Evolutionary conservation across 2,888 invertebrate genomes (phyloP), one percentile per base, ranked within the genome.

Genomic region (Hipparchia sbordonii): DNA sequence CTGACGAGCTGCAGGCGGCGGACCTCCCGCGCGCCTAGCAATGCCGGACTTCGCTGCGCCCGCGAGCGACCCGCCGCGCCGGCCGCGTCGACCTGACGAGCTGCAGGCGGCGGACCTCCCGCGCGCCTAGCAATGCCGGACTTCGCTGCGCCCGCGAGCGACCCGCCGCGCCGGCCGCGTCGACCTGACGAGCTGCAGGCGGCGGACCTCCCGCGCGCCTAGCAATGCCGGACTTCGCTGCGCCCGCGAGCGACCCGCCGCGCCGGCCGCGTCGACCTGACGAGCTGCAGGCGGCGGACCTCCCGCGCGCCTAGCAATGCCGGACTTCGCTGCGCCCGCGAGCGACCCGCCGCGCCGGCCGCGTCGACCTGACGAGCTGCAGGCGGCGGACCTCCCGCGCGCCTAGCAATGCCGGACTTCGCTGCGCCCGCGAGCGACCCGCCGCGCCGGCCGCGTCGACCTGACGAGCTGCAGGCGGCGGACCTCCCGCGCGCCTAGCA

Each of bases 21-120:
- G 97, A 97, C 1, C 96, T 96, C 85, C 93, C 96, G 80, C 94
- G 97, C 81, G 98, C 23, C 23, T 23, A 23, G 98, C 77, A 98
- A 98, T 98, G 79, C 82, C 92, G 13, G 91, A 92, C 86, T 86
- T 89, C 82, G 23, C 63, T 48, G 57, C 23, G 23, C 23, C 23
- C 23, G 23, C 23, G 23, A 23, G 23, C 23, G 23, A 23, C 23
- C 23, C 54, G 67, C 54, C 52, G 56, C 69, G 23, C 56, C 59
- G 51, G 9, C 1, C 63, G 23, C 23, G 23, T 23, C 23, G 23
- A 5, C 39, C 39, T 5, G 3, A 39, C 39, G 1, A 39, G 1
- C 39, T 5, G 39, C 75, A 79, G 75, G 79, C 78, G 61, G 57
- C 8, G 52, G 97, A 97, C 1, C 96, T 96, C 85, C 93, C 96